Conservation (phyloP, 2,797 vertebrate species). For the Myotis findleyi region DNA sequence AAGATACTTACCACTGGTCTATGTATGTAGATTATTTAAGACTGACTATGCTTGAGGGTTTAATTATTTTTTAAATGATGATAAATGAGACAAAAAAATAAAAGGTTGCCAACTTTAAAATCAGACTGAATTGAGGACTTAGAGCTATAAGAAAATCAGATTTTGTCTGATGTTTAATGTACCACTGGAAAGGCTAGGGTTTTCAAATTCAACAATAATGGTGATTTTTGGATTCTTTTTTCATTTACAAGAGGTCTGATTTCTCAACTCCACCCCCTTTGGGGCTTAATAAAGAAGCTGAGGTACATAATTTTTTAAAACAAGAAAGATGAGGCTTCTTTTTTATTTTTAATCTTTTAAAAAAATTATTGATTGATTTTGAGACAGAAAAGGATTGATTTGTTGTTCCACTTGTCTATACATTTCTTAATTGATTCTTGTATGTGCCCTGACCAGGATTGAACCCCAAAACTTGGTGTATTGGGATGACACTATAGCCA, state of each 20-base stretch:
- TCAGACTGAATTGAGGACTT: not conserved
- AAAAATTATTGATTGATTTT: not conserved
- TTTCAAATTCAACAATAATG: not conserved
- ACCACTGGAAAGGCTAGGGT: not conserved
- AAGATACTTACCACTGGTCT: not conserved
- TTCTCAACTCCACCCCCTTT: not conserved
- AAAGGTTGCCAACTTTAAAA: not conserved
- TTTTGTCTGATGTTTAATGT: not conserved
- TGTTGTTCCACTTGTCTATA: not conserved
- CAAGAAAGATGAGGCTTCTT: not conserved
- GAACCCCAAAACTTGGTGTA: not conserved
- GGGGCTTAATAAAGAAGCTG: conserved; percentile 7
- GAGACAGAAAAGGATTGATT: not conserved
- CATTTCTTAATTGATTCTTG: not conserved
- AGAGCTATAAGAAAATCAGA: not conserved
- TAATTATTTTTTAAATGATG: not conserved
- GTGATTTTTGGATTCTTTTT: not conserved
- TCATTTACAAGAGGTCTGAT: not conserved
- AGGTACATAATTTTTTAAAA: not conserved
- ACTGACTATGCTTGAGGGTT: not conserved
- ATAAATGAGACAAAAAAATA: not conserved
- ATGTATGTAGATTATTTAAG: not conserved
- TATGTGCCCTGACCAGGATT: not conserved
- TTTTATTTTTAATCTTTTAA: not conserved
- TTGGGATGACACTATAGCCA: not conserved